Evolutionary conservation across 2,888 invertebrate genomes (phyloP).

Genomic region (Prenolepis imparis): DNA sequence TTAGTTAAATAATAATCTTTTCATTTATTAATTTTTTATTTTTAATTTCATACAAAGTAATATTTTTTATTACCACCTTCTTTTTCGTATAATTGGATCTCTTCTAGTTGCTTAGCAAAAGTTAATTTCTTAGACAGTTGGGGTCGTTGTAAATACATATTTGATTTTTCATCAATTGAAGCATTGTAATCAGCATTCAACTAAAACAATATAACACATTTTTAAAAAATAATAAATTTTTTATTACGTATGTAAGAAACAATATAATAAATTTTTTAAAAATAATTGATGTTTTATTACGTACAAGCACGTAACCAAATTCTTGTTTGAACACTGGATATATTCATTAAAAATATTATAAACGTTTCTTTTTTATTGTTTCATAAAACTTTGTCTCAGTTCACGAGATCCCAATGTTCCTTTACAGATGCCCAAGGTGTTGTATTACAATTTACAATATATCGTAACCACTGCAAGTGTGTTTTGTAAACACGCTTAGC

Average conservation of each 20-base stretch:
- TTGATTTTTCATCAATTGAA: background rate
- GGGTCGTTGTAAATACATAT: background rate
- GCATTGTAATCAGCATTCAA: background rate
- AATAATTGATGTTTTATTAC: too few species aligned
- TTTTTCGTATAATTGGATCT: slow-evolving; percentile 21
- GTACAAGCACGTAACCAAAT: slow-evolving; percentile 11
- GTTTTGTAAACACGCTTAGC: slow-evolving; percentile 19
- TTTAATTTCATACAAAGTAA: slow-evolving; percentile 6
- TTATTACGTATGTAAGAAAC: background rate
- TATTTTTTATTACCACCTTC: slow-evolving; percentile 22
- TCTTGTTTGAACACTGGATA: slow-evolving; percentile 26
- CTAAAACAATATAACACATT: background rate
- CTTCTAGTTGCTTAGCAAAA: slow-evolving; percentile 24
- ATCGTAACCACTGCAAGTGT: slow-evolving; percentile 23
- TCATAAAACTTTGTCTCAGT: slow-evolving; percentile 1
- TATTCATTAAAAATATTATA: slow-evolving; percentile 21
- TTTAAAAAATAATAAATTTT: background rate
- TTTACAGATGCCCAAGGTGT: slow-evolving; percentile 34
- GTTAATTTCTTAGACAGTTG: slow-evolving; percentile 16
- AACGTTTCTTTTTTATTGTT: slow-evolving; percentile 12
- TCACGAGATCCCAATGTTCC: slow-evolving; percentile 38
- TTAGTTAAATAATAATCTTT: background rate
- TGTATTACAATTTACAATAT: too few species aligned
- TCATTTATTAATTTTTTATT: background rate
- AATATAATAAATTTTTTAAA: too few species aligned